These are phyloP conservation scores for Chaenodraco wilsoni DNA, from an alignment of 2,797 vertebrate genomes.

Conservation along the genomic window DNA sequence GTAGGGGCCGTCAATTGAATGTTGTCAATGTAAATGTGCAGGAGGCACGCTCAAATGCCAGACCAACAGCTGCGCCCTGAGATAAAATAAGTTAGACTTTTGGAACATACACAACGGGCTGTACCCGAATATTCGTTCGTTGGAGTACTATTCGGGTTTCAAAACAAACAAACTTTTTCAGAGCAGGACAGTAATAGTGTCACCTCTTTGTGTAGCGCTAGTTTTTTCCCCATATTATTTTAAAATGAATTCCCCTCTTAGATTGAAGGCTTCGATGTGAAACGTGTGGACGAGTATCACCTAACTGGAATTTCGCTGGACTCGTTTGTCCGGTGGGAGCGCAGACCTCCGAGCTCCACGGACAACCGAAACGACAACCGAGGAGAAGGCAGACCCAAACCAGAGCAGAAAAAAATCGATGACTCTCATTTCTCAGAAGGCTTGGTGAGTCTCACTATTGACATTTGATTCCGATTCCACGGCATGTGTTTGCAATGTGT, in stretches of 20 bases:
- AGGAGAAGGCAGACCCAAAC: constrained; percentile 85
- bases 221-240: not conserved
- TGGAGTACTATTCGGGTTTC: too few species aligned
- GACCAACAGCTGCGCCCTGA: too few species aligned
- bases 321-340: constrained; percentile 91
- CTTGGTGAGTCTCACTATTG: constrained; percentile 84
- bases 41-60: too few species aligned
- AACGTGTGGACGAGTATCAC: constrained; percentile 93
- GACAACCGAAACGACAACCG: constrained; percentile 85
- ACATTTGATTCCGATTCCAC: not conserved
- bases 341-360: constrained; percentile 83
- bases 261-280: constrained; percentile 94
- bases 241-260: constrained; percentile 50
- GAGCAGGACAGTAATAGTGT: not conserved
- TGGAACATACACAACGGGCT: too few species aligned
- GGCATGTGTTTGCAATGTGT: not conserved
- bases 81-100: too few species aligned
- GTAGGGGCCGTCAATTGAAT: too few species aligned
- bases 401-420: constrained; percentile 83
- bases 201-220: not conserved
- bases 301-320: constrained; percentile 89
- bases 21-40: too few species aligned
- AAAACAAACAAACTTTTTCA: too few species aligned
- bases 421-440: constrained; percentile 81
- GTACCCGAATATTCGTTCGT: too few species aligned